Evolutionary conservation across 2,797 vertebrate genomes (phyloP), one percentile per base, ranked within the genome.

Genomic region (Acipenser transmontanus): DNA sequence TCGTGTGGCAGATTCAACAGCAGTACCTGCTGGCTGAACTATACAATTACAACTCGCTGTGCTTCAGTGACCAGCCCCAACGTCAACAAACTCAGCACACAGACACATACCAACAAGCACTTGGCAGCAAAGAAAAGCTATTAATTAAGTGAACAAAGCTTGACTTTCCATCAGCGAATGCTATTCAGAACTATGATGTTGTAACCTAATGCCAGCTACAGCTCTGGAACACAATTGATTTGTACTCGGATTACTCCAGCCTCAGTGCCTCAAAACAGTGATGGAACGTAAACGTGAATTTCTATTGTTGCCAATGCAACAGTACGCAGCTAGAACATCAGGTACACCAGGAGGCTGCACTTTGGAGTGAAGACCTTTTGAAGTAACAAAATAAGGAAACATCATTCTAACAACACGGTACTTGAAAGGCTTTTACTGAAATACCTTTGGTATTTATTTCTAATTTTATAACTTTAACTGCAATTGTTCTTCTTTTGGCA

Each of bases 21-120:
- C 81, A 78, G 59, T 76, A 79, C 82, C 83, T 89, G 84, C 85
- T 89, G 88, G 85, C 66, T 66, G 51, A 60, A 66, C 7, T 57
- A 63, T 59, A 70, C 13, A 84, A 83, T 65, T 70, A 72, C 78
- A 81, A 66, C 34, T 34, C 34, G 64, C 0, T 0, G 50, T 14
- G 47, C 75, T 75, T 54, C 52, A 66, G 54, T 66, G 64, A 34
- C 34, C 34, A 34, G 34, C 4, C 34, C 34, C 34, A 34, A 3
- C 34, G 34, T 11, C 12, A 47, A 6, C 4, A 0, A 64, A 67
- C 70, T 66, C 14, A 47, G n/a, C 68, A 60, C 50, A 62, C 8
- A n/a, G 13, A 47, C 51, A 70, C 67, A 57, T 11, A 6, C 8
- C 11, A 57, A n/a, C 11, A 68, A 68, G 63, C 14, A 71, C 34